A percentile compares a stretch with the other conserved stretches of the same genome.
Conservation (phyloP, 1,140 invertebrate genomes). For the Nasonia longicornis region DNA sequence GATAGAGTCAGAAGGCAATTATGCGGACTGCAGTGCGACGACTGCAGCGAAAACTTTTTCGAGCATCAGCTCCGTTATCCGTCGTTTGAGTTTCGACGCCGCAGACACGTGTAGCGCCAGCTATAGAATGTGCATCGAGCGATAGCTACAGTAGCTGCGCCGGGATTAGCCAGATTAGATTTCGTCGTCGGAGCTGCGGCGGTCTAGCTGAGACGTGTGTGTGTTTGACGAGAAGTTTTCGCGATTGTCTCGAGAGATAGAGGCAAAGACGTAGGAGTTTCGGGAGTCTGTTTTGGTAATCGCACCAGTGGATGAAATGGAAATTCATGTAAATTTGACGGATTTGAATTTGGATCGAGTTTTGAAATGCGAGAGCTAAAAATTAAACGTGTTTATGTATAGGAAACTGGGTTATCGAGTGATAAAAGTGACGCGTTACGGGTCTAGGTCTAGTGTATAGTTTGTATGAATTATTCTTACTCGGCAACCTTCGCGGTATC, state of each 20-base stretch:
- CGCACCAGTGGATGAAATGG: no score
- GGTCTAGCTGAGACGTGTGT: neutral
- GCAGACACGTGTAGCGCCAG: neutral
- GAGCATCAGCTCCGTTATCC: neutral
- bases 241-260: neutral
- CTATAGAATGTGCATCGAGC: neutral
- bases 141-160: neutral
- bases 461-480: neutral
- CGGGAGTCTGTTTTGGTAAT: neutral
- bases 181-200: neutral
- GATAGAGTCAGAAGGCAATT: neutral
- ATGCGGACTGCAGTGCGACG: neutral
- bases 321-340: no score
- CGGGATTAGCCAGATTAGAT: neutral
- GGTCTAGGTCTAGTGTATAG: neutral
- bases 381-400: no score
- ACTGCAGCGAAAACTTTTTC: neutral
- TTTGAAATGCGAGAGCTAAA: no score
- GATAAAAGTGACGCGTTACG: neutral
- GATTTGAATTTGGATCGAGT: no score
- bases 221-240: no score
- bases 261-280: neutral
- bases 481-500: neutral
- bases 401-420: no score
- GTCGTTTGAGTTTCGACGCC: neutral